Conservation (phyloP, 2,113 vertebrate genomes). For the Lates calcarifer region DNA sequence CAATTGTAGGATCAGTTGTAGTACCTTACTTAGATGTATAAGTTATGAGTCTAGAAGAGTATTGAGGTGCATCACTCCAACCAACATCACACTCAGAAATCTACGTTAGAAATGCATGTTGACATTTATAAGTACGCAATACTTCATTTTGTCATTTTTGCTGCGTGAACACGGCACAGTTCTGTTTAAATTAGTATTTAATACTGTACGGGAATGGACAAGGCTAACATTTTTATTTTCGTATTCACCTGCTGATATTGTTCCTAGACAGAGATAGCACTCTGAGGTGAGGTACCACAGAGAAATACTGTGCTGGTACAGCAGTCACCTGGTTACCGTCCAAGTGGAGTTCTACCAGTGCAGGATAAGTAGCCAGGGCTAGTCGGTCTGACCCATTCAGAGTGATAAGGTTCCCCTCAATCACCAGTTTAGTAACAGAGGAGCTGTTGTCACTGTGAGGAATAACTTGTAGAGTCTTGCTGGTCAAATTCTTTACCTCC, state of each 20-base stretch:
- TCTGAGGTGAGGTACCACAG: conserved; percentile 76
- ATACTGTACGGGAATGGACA: background rate
- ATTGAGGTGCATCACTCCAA: background rate
- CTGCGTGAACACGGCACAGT: background rate
- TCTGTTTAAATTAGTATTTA: background rate
- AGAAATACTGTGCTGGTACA: conserved; percentile 82
- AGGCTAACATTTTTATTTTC: background rate
- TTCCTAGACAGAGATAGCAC: conserved; percentile 86
- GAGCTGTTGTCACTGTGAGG: conserved; percentile 23
- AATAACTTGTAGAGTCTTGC: conserved; percentile 76
- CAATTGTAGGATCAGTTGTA: background rate
- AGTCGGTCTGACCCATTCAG: conserved; percentile 63
- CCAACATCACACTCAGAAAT: background rate
- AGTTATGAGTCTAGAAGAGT: background rate
- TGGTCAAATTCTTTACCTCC: conserved; percentile 49
- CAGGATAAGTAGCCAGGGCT: conserved; percentile 78
- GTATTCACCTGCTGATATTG: conserved; percentile 74
- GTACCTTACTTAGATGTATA: background rate
- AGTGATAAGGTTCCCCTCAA: conserved; percentile 42
- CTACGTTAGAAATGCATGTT: background rate
- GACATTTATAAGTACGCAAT: background rate
- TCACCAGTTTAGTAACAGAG: conserved; percentile 33
- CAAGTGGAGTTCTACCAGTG: conserved; percentile 84
- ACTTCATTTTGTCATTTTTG: background rate
- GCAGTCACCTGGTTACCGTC: conserved; percentile 79